phyloP scores from a whole-genome alignment of 2,797 vertebrate genomes.

The Myripristis jacobus region DNA sequence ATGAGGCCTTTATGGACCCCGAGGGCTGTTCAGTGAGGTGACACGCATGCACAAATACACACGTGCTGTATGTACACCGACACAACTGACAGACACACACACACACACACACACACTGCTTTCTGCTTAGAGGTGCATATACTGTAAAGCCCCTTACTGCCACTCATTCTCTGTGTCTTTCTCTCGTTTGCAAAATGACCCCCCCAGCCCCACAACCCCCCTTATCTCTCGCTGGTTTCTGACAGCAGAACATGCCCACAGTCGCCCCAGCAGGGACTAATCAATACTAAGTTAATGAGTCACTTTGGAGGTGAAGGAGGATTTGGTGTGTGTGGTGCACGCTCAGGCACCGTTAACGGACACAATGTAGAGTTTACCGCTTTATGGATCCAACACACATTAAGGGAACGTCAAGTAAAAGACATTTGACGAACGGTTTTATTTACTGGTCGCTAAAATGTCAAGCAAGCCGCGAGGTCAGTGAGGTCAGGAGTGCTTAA shows the following conservation, averaged over 20 bases:
- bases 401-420: constrained; percentile 16
- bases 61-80: not conserved
- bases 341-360: constrained; percentile 21
- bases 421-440: constrained; percentile 16
- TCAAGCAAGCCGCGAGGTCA: constrained; percentile 36
- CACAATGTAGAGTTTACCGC: constrained; percentile 5
- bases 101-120: not conserved
- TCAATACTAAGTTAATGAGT: constrained; percentile 70
- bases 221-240: constrained; percentile 68
- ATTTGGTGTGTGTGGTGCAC: constrained; percentile 40
- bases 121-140: too few species aligned
- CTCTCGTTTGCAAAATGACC: too few species aligned
- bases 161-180: constrained; percentile 45
- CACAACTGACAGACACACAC: not conserved
- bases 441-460: constrained; percentile 36
- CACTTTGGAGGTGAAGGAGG: constrained; percentile 52
- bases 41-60: not conserved
- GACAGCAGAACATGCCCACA: constrained; percentile 51
- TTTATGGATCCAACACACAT: constrained; percentile 39
- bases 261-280: constrained; percentile 54
- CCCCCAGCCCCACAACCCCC: not conserved
- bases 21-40: not conserved
- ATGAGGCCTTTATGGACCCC: constrained; percentile 10
- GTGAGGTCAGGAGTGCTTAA: constrained; percentile 19
- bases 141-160: constrained; percentile 21